Evolutionary conservation across 2,797 vertebrate species (phyloP).

Genomic region (Rhinogobio ventralis): DNA sequence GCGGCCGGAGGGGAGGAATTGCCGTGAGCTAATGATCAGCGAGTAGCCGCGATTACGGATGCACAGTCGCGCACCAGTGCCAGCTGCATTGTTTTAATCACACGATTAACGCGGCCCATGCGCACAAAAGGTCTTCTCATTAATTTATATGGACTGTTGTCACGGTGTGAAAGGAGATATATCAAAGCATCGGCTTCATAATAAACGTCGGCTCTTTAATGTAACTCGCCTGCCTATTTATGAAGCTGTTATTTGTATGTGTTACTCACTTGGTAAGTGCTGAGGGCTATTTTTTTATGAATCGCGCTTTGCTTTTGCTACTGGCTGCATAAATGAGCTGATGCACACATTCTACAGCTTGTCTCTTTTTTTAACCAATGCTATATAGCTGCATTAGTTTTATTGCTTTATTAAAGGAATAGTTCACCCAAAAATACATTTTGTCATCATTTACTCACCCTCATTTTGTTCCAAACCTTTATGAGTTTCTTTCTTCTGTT

Average conservation of each 20-base stretch:
- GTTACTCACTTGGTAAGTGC: slow-evolving; percentile 21
- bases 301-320: background rate
- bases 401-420: background rate
- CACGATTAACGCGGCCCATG: slow-evolving; percentile 54
- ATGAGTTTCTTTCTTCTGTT: too few species aligned
- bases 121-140: slow-evolving; percentile 41
- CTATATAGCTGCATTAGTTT: background rate
- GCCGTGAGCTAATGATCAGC: slow-evolving; percentile 46
- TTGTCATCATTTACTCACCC: too few species aligned
- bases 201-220: slow-evolving; percentile 47
- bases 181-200: slow-evolving; percentile 30
- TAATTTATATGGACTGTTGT: slow-evolving; percentile 48
- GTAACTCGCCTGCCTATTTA: slow-evolving; percentile 17
- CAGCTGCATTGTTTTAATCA: slow-evolving; percentile 59
- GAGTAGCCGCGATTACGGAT: slow-evolving; percentile 37
- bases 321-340: slow-evolving; percentile 7
- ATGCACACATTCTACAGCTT: slow-evolving; percentile 13
- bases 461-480: too few species aligned
- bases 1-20: slow-evolving; percentile 18
- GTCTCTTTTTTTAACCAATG: background rate
- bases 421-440: too few species aligned
- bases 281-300: slow-evolving; percentile 5
- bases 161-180: slow-evolving; percentile 23
- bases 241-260: slow-evolving; percentile 30
- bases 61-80: slow-evolving; percentile 29